Percentiles rank a stretch among this genome's conserved stretches.
Evolutionary conservation across 2,888 invertebrate genomes (phyloP).

Genomic region (Luffia ferchaultella): DNA sequence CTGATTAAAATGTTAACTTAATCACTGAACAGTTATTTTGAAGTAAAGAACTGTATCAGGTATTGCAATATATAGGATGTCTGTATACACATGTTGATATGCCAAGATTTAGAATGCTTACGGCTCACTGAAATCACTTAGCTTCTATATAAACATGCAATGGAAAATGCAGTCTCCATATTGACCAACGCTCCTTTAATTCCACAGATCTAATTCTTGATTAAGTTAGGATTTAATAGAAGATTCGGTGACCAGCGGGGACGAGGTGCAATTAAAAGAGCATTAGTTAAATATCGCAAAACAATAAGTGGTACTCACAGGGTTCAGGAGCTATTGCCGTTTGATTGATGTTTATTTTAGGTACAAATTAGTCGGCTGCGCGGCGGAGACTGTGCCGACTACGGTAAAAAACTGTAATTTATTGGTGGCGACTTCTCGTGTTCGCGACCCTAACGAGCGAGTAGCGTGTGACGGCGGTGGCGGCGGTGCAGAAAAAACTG

Average conservation of each 20-base stretch:
- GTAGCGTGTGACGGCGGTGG: constrained; percentile 57
- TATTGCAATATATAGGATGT: too few relatives aligned
- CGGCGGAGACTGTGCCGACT: constrained; percentile 63
- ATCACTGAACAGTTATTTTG: too few relatives aligned
- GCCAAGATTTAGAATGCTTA: too few relatives aligned
- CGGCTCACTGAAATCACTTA: too few relatives aligned
- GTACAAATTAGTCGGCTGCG: constrained; percentile 59
- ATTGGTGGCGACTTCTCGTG: constrained; percentile 71
- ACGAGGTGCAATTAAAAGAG: constrained; percentile 28
- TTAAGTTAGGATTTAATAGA: too few relatives aligned
- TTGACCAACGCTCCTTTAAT: background rate
- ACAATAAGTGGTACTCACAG: constrained; percentile 49
- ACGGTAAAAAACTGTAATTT: constrained; percentile 66
- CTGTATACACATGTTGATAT: too few relatives aligned
- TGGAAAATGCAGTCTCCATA: too few relatives aligned
- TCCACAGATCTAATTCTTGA: background rate
- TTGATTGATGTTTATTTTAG: constrained; percentile 56
- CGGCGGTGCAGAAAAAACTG: constrained; percentile 72
- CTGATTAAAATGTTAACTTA: too few relatives aligned
- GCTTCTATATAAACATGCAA: too few relatives aligned
- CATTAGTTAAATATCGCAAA: constrained; percentile 34
- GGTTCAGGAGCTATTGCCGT: constrained; percentile 51
- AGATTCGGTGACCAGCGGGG: background rate
- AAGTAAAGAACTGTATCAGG: too few relatives aligned
- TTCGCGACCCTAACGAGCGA: constrained; percentile 70